A percentile compares a stretch with the other conserved stretches of the same genome.
Evolutionary conservation across 2,888 invertebrate species (phyloP).

Genomic region (Ariolimax columbianus): DNA sequence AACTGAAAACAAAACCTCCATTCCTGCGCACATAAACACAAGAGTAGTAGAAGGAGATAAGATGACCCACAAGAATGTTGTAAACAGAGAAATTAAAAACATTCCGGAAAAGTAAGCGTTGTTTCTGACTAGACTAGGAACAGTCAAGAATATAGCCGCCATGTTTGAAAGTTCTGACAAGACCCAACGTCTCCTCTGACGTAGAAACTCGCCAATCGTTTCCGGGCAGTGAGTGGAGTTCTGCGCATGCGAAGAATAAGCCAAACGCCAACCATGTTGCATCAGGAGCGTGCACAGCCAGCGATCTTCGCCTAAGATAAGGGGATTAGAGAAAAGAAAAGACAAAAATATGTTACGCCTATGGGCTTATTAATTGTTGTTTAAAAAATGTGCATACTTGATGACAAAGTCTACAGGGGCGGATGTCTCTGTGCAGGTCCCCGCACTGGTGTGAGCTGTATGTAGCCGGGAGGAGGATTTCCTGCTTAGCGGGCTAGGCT

Average conservation of each 20-base stretch:
- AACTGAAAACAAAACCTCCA: constrained; percentile 61
- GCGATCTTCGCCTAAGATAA: constrained; percentile 64
- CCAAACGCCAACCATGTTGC: constrained; percentile 65
- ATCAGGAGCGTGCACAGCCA: constrained; percentile 69
- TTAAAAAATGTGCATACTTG: too few species aligned
- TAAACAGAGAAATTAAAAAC: constrained; percentile 61
- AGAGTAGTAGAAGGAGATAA: constrained; percentile 63
- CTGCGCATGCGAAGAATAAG: constrained; percentile 61
- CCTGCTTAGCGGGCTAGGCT: too few species aligned
- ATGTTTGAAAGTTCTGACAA: constrained; percentile 66
- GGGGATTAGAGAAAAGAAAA: background rate
- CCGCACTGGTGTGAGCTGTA: too few species aligned
- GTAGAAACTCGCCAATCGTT: constrained; percentile 62
- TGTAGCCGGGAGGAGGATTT: too few species aligned
- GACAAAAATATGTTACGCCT: too few species aligned
- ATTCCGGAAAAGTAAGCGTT: constrained; percentile 63
- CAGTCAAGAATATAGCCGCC: constrained; percentile 60
- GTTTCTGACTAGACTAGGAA: constrained; percentile 54
- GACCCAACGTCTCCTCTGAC: constrained; percentile 66
- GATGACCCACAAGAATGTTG: constrained; percentile 63
- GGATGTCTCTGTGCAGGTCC: too few species aligned
- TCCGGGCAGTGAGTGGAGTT: constrained; percentile 68
- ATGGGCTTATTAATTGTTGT: too few species aligned
- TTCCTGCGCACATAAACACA: constrained; percentile 59
- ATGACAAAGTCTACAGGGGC: too few species aligned